phyloP scores from a whole-genome alignment of 2,888 invertebrate species.

The Lymantria dispar region DNA sequence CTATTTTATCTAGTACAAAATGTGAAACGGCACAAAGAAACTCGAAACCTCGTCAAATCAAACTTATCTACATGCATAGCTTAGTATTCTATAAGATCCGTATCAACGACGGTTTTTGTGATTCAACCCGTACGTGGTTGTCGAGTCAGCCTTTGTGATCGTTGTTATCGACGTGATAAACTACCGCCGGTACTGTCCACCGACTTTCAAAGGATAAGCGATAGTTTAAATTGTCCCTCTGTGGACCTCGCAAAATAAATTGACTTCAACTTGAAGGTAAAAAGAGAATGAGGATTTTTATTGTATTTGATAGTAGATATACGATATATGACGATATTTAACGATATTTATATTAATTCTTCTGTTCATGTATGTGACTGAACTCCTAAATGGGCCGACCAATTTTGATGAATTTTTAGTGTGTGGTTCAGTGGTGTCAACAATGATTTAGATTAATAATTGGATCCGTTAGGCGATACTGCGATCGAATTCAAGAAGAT shows the following conservation, averaged over 20 bases:
- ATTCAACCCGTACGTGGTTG: conserved; percentile 21
- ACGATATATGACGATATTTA: background rate
- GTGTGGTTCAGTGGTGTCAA: no score
- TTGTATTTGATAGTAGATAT: background rate
- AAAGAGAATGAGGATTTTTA: background rate
- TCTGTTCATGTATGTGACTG: no score
- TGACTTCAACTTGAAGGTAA: conserved; percentile 18
- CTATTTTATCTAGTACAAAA: no score
- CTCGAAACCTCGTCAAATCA: no score
- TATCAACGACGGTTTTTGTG: conserved; percentile 26
- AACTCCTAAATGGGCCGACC: no score
- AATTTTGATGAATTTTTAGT: no score
- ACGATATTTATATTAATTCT: no score
- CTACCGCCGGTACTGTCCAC: conserved; percentile 59
- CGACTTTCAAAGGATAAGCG: conserved; percentile 59
- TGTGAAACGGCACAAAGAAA: no score
- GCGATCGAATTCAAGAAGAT: no score
- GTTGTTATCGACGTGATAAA: conserved; percentile 61
- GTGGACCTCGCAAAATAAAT: conserved; percentile 43
- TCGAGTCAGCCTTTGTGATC: conserved; percentile 36
- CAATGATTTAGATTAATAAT: no score
- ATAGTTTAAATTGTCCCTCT: conserved; percentile 67
- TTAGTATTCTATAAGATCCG: conserved; percentile 18
- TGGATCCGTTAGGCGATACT: no score
- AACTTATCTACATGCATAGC: no score